These are phyloP conservation scores for Rapana venosa DNA, from an alignment of 2,888 invertebrate species.

Conservation along the genomic window DNA sequence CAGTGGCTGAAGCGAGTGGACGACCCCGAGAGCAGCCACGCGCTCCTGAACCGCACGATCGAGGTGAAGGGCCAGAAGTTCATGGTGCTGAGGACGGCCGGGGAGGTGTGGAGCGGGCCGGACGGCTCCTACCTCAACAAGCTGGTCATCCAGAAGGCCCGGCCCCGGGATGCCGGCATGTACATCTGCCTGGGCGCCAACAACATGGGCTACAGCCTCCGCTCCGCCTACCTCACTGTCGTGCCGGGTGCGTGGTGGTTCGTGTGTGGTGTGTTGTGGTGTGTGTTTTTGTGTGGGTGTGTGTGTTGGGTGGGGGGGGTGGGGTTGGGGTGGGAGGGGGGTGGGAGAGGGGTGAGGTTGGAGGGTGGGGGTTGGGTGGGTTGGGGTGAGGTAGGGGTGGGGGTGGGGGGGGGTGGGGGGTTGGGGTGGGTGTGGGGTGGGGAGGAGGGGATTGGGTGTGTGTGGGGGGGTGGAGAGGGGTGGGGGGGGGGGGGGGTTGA, in stretches of 20 bases:
- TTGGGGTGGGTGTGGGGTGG: too few relatives aligned
- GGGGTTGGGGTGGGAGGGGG: too few relatives aligned
- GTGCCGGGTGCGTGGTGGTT: conserved; percentile 60
- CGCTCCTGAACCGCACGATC: conserved; percentile 74
- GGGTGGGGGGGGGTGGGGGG: not conserved
- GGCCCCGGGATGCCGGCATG: conserved; percentile 77
- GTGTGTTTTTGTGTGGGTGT: not conserved
- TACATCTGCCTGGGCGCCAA: conserved; percentile 80
- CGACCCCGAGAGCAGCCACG: conserved; percentile 68
- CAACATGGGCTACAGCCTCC: conserved; percentile 78
- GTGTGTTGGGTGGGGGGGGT: not conserved
- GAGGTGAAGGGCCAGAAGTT: conserved; percentile 78
- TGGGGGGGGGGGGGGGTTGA: too few relatives aligned
- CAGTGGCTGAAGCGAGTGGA: conserved; percentile 80
- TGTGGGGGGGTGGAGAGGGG: too few relatives aligned
- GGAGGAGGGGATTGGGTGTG: too few relatives aligned
- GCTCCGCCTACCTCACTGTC: conserved; percentile 79
- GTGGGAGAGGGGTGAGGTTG: too few relatives aligned
- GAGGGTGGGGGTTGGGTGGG: not conserved
- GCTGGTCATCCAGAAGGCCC: conserved; percentile 77
- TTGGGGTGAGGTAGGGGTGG: not conserved
- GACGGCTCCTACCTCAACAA: conserved; percentile 79
- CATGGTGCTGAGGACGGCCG: conserved; percentile 77
- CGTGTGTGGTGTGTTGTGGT: not conserved
- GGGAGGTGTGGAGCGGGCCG: conserved; percentile 67